phyloP scores from a whole-genome alignment of 2,113 vertebrate genomes.

The Pagrus major region DNA sequence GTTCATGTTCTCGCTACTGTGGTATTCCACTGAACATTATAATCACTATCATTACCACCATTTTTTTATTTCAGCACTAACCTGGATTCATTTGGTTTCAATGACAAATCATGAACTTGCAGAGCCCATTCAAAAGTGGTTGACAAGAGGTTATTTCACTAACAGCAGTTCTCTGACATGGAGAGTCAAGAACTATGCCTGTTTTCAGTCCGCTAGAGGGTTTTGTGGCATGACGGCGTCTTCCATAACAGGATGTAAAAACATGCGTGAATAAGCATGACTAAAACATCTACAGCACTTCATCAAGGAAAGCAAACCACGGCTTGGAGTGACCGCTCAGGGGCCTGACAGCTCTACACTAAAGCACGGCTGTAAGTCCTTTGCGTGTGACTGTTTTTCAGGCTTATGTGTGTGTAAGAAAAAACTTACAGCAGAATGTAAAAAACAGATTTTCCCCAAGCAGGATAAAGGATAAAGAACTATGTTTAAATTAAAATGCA shows the following conservation, averaged over 20 bases:
- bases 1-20: neutral
- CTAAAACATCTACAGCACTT: neutral
- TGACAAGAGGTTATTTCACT: neutral
- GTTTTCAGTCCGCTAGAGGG: neutral
- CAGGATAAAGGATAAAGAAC: no score
- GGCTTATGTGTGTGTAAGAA: no score
- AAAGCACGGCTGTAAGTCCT: no score
- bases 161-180: neutral
- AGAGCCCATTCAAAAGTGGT: neutral
- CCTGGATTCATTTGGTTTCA: neutral
- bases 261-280: neutral
- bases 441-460: no score
- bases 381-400: no score
- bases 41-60: neutral
- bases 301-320: no score
- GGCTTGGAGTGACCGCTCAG: no score
- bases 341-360: no score
- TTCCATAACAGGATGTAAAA: neutral
- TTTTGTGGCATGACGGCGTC: neutral
- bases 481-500: constrained; percentile 14
- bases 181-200: neutral
- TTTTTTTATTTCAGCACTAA: neutral
- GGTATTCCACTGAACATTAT: neutral
- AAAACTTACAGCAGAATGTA: no score
- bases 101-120: neutral